Percentiles rank a stretch among this genome's conserved stretches.
These are phyloP conservation scores for Xylocampa areola DNA, from an alignment of 2,888 invertebrate genomes.

Conservation along the genomic window DNA sequence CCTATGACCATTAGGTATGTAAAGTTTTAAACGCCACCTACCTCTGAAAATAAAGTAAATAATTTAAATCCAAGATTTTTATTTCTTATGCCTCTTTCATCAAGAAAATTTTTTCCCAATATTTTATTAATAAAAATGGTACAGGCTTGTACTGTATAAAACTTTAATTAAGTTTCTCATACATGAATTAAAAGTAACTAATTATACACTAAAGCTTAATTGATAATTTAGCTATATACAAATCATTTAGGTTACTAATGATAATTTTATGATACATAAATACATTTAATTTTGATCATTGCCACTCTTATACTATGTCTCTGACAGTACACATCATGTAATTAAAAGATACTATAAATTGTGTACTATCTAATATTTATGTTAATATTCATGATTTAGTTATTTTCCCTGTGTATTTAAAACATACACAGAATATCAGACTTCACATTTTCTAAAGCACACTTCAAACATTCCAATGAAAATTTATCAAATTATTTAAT, in stretches of 20 bases:
- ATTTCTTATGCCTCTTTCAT: too few relatives aligned
- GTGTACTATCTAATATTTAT: neutral
- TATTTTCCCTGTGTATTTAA: constrained; percentile 2
- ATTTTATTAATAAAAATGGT: neutral
- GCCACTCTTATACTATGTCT: neutral
- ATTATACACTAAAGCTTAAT: constrained; percentile 18
- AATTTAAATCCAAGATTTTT: too few relatives aligned
- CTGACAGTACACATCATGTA: neutral
- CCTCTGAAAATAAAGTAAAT: constrained; percentile 2
- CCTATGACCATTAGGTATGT: neutral
- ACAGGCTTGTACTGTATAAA: constrained; percentile 23
- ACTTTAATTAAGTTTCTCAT: constrained; percentile 36
- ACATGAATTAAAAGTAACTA: constrained; percentile 16
- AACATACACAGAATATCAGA: constrained; percentile 38
- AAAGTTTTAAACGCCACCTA: neutral
- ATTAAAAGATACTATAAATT: neutral
- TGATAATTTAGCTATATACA: constrained; percentile 42
- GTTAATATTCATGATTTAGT: neutral
- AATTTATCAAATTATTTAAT: neutral
- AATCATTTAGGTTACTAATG: neutral
- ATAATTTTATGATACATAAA: neutral
- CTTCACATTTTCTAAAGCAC: constrained; percentile 25
- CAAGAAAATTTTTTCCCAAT: too few relatives aligned
- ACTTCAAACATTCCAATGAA: neutral
- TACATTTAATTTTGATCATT: too few relatives aligned